phyloP scores from a whole-genome alignment of 2,888 invertebrate genomes.

The Timandra comae region DNA sequence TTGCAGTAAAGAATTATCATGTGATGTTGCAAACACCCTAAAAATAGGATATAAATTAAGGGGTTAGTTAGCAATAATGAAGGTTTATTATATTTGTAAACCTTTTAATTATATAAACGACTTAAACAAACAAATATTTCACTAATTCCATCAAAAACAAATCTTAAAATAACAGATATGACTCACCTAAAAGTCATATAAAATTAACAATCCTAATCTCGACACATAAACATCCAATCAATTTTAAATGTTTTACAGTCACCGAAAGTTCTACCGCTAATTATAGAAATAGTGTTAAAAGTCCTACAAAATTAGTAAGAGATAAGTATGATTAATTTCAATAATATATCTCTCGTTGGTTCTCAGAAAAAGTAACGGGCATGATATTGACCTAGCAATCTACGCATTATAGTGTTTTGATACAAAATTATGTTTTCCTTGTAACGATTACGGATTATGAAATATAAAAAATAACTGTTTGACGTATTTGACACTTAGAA shows the following conservation, averaged over 20 bases:
- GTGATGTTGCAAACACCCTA: no score
- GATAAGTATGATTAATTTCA: background rate
- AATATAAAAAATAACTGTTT: conserved; percentile 5
- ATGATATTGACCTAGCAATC: conserved; percentile 20
- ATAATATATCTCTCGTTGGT: conserved; percentile 5
- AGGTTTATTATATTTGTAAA: no score
- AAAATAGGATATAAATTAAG: no score
- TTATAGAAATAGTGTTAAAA: conserved; percentile 10
- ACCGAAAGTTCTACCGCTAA: conserved; percentile 9
- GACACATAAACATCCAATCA: conserved; percentile 8
- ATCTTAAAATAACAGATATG: background rate
- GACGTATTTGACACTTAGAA: conserved; percentile 18
- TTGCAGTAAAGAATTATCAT: no score
- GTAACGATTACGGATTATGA: conserved; percentile 2
- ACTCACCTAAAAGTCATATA: background rate
- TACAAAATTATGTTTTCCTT: conserved; percentile 6
- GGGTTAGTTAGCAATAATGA: no score
- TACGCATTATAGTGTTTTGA: conserved; percentile 13
- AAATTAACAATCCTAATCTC: conserved; percentile 4
- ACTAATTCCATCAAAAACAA: background rate
- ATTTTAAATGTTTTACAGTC: conserved; percentile 10
- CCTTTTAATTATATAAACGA: no score
- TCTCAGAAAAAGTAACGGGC: conserved; percentile 12
- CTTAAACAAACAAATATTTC: no score
- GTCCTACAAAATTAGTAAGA: background rate